Percentiles rank a stretch among this genome's conserved stretches.
phyloP scores from a whole-genome alignment of 2,888 invertebrate species.

The Hoplodrina blanda region DNA sequence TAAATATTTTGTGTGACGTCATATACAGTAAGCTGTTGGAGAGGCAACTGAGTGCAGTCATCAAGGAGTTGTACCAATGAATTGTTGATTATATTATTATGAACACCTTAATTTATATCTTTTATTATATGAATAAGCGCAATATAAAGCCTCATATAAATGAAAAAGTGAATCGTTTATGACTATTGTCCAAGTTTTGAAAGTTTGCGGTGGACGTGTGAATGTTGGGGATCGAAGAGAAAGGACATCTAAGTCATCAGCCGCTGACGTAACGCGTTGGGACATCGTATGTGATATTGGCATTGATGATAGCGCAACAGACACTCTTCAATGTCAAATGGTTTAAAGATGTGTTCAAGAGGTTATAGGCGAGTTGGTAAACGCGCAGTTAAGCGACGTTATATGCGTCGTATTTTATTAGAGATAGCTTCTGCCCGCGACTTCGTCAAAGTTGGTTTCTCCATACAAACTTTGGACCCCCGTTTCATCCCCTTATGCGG shows the following conservation, averaged over 20 bases:
- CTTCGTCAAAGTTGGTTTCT: too few species aligned
- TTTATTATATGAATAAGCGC: background rate
- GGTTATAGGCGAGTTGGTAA: background rate
- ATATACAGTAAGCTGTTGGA: background rate
- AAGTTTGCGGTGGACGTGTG: slow-evolving; percentile 35
- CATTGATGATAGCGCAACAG: slow-evolving; percentile 41
- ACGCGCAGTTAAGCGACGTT: background rate
- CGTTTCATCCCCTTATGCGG: too few species aligned
- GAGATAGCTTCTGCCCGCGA: too few species aligned
- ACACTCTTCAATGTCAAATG: slow-evolving; percentile 35
- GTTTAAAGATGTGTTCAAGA: slow-evolving; percentile 13
- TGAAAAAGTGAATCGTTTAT: slow-evolving; percentile 22
- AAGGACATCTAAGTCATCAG: slow-evolving; percentile 45
- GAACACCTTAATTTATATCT: background rate
- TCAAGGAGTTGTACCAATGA: background rate
- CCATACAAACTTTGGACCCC: too few species aligned
- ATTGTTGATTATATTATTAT: background rate
- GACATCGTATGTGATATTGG: slow-evolving; percentile 50
- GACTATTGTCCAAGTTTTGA: slow-evolving; percentile 29
- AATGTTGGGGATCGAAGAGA: slow-evolving; percentile 44
- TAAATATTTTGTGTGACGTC: too few species aligned
- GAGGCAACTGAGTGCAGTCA: background rate
- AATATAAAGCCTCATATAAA: slow-evolving; percentile 10
- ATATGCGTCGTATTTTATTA: background rate
- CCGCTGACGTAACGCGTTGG: slow-evolving; percentile 10